phyloP scores from a whole-genome alignment of 30 jellyfish, hydroid and myxozoan species.

The Turritopsis rubra region DNA sequence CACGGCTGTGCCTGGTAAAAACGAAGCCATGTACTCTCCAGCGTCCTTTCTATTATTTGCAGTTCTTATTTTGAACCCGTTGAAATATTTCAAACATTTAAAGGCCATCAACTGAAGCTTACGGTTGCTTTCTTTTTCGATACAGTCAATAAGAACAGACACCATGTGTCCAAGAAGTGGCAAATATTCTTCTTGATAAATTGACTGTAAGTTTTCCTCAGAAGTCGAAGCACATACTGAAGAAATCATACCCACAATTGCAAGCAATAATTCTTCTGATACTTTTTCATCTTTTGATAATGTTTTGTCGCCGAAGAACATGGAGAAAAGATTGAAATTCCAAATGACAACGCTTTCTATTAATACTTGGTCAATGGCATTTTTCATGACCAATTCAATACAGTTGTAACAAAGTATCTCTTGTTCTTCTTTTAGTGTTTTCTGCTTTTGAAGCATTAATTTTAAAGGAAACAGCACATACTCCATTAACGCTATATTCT shows the following conservation, averaged over 20 bases:
- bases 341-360: constrained; percentile 15
- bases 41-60: neutral
- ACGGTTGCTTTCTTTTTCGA: constrained; percentile 47
- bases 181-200: constrained; percentile 33
- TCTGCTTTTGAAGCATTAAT: constrained; percentile 39
- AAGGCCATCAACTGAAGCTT: constrained; percentile 33
- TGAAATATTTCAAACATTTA: constrained; percentile 31
- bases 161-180: constrained; percentile 81
- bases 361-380: neutral
- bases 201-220: neutral
- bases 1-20: constrained; percentile 70
- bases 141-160: constrained; percentile 49
- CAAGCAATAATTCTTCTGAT: constrained; percentile 62
- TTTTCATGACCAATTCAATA: neutral
- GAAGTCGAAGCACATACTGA: neutral
- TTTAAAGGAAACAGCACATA: constrained; percentile 66
- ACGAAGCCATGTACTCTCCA: constrained; percentile 51
- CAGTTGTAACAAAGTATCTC: constrained; percentile 34
- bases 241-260: constrained; percentile 23
- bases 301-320: neutral
- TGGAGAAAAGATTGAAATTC: constrained; percentile 19
- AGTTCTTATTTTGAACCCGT: neutral
- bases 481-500: constrained; percentile 44
- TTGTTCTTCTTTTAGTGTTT: constrained; percentile 20
- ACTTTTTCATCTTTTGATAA: neutral